A percentile compares a stretch with the other conserved stretches of the same genome.
Evolutionary conservation across 1,140 invertebrate species (phyloP).

Genomic region (Aplysia californica): DNA sequence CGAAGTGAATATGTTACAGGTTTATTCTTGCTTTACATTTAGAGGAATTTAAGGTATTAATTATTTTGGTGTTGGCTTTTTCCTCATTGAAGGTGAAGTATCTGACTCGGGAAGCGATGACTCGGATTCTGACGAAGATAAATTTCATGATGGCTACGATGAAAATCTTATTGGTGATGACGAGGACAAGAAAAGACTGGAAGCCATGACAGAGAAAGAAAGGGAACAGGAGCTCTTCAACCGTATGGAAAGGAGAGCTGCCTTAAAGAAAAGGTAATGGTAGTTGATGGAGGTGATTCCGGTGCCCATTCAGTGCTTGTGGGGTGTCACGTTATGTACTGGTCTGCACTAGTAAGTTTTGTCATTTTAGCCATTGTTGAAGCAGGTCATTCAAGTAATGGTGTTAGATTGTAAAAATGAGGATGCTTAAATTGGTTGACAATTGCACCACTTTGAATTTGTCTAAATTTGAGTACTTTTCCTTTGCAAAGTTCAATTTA

Average conservation of each 20-base stretch:
- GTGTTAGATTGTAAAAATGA: too few species aligned
- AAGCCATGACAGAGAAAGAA: conserved; percentile 96
- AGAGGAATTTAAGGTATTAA: not conserved
- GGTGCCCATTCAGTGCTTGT: too few species aligned
- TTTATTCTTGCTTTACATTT: not conserved
- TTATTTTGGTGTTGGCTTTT: not conserved
- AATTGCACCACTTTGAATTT: too few species aligned
- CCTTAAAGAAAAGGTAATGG: conserved; percentile 86
- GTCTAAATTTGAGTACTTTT: too few species aligned
- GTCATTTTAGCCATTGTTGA: too few species aligned
- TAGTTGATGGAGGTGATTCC: not conserved
- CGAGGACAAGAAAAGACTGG: conserved; percentile 88
- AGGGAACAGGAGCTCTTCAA: conserved; percentile 97
- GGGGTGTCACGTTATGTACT: too few species aligned
- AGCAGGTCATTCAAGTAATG: too few species aligned
- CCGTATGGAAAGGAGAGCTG: conserved; percentile 91
- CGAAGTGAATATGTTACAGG: not conserved
- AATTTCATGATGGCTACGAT: conserved; percentile 89
- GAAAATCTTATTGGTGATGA: conserved; percentile 98
- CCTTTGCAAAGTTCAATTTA: too few species aligned
- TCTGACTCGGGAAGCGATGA: conserved; percentile 71
- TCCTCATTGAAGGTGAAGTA: conserved; percentile 78
- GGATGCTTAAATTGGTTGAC: too few species aligned
- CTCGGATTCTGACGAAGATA: conserved; percentile 70
- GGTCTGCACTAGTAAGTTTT: too few species aligned